A percentile compares a stretch with the other conserved stretches of the same genome.
Conservation (phyloP, 1,140 invertebrate genomes). For the Globodera rostochiensis region DNA sequence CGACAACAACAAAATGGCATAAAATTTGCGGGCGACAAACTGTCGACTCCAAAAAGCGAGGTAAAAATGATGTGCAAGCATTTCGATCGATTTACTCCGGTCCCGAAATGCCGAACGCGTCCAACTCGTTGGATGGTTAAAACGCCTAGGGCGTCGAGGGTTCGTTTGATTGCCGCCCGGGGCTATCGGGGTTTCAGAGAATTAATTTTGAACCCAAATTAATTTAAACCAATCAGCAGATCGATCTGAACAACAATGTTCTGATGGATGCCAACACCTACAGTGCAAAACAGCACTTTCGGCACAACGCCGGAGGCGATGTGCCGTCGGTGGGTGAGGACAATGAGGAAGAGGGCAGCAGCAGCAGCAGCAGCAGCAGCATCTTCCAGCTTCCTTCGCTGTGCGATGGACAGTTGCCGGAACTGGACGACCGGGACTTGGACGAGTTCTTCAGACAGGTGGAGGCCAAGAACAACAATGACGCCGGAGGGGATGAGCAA, state of each 20-base stretch:
- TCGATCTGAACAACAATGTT: conserved; percentile 25
- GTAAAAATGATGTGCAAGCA: no score
- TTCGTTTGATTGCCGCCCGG: no score
- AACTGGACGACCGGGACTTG: conserved; percentile 25
- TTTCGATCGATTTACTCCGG: no score
- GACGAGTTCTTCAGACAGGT: conserved; percentile 27
- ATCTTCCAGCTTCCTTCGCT: conserved; percentile 12
- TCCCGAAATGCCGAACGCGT: no score
- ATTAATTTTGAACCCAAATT: no score
- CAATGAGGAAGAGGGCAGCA: neutral
- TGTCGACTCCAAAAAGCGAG: no score
- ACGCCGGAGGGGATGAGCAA: neutral
- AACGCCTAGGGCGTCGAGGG: no score
- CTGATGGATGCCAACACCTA: no score
- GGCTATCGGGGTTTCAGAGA: no score
- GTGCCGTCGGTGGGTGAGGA: neutral
- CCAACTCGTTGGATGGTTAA: no score
- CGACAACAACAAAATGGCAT: neutral
- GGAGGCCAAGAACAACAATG: conserved; percentile 11
- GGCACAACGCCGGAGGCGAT: neutral
- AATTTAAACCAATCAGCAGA: neutral
- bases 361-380: neutral
- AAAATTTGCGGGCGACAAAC: neutral
- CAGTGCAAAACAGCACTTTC: no score
- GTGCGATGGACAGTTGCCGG: conserved; percentile 12